These are phyloP conservation scores for Drosophila bunnanda DNA, from an alignment of 2,888 invertebrate genomes.

Conservation along the genomic window DNA sequence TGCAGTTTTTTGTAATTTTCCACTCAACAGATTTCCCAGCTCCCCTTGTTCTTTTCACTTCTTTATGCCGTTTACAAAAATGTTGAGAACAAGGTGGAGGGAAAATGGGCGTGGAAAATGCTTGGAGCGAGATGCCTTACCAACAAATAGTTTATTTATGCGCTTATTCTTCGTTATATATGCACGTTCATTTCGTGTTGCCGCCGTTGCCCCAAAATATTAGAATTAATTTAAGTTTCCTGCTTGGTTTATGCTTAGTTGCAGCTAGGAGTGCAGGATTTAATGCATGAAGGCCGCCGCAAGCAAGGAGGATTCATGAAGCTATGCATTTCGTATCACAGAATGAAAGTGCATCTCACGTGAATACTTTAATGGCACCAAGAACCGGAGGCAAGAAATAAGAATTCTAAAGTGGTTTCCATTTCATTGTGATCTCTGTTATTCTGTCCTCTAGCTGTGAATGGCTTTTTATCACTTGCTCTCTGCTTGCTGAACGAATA, in stretches of 20 bases:
- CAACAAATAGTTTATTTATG: constrained; percentile 64
- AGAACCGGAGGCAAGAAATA: neutral
- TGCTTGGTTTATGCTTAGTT: constrained; percentile 22
- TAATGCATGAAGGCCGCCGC: constrained; percentile 2
- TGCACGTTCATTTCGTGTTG: constrained; percentile 11
- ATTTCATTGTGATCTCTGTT: constrained; percentile 3
- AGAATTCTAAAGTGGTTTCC: constrained; percentile 15
- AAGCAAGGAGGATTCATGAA: constrained; percentile 1
- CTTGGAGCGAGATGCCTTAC: constrained; percentile 44
- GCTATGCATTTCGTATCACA: constrained; percentile 21
- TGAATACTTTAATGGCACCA: constrained; percentile 15
- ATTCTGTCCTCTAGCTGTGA: neutral
- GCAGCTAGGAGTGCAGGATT: constrained; percentile 22
- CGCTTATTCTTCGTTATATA: constrained; percentile 49
- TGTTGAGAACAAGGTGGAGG: constrained; percentile 6
- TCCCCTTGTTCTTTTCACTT: constrained; percentile 22
- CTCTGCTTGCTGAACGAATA: constrained; percentile 1
- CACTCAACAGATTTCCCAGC: constrained; percentile 65
- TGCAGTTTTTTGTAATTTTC: constrained; percentile 76
- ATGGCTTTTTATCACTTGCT: neutral
- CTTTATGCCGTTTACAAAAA: constrained; percentile 24
- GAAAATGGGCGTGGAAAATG: constrained; percentile 26
- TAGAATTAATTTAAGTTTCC: constrained; percentile 51
- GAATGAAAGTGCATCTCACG: neutral
- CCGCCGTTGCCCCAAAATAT: constrained; percentile 3